These are phyloP conservation scores for Pelochelys cantorii DNA, from an alignment of 2,797 vertebrate species.

Conservation along the genomic window DNA sequence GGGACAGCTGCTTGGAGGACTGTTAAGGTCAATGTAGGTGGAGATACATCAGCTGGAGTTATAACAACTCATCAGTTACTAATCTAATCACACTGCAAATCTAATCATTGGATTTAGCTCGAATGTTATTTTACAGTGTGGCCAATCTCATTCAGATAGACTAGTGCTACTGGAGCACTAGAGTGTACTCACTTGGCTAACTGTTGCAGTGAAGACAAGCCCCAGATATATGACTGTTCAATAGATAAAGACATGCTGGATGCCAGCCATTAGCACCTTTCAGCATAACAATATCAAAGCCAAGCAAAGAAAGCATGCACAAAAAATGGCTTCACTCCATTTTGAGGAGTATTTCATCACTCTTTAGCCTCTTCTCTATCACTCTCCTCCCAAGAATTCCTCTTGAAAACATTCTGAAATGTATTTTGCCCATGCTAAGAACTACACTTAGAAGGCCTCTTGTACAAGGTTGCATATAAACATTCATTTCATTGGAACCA, in stretches of 20 bases:
- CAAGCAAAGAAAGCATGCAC: neutral
- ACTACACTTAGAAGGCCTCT: neutral
- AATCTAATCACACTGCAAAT: neutral
- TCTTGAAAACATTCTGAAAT: constrained; percentile 15
- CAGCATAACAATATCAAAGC: neutral
- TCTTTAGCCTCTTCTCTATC: neutral
- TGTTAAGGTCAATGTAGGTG: neutral
- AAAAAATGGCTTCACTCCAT: neutral
- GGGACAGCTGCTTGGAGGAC: too few relatives aligned
- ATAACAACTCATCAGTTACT: neutral
- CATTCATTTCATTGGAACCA: constrained; percentile 6
- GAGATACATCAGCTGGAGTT: neutral
- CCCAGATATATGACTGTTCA: neutral
- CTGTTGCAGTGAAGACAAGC: neutral
- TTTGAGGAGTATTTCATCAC: neutral
- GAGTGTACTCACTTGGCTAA: neutral
- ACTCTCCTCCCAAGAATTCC: neutral
- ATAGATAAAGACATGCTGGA: rapidly evolving
- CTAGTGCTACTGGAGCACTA: neutral
- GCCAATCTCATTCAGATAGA: neutral
- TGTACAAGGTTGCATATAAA: neutral
- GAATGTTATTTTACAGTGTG: neutral
- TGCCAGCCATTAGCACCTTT: neutral
- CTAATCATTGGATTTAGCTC: neutral
- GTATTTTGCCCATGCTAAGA: neutral